Base-by-base conservation (phyloP, 2,888 invertebrate species). In the Amblyjoppa proteus region DNA sequence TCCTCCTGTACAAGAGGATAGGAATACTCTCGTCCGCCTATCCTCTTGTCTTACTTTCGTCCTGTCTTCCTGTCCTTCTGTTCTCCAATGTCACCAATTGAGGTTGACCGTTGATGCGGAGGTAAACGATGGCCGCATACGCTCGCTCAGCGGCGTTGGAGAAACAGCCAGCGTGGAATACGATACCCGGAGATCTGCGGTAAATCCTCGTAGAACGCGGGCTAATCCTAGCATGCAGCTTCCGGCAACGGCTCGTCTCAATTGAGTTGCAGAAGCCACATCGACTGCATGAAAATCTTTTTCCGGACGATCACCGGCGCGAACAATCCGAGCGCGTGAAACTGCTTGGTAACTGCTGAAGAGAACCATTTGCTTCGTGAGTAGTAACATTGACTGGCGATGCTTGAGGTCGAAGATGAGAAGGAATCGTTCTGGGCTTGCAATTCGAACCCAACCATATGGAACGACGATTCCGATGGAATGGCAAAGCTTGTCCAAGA, bases 261-360 rank as follows among this genome's bases (percentile, higher is more conserved):
- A 11, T 68, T 81, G 0, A 49, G 51, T 11, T 74, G 73, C 5
- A 66, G 20, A 0, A 83, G 31, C 85, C 87, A 87, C 7, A 87
- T n/a, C 34, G 82, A 82, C 49, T 87, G 87, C 71, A 88, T 79
- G 5, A 86, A 34, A 20, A 87, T 82, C n/a, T 88, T 87, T 0
- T 81, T 84, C 1, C 25, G 41, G 0, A 88, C 49, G 2, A 73
- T 78, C 25, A 84, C 58, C 2, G 84, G 85, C 4, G 86, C 13
- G 16, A 70, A 31, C 49, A 28, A 49, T 2, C 51, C 69, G 49
- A 70, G 69, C 13, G 49, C 86, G 45, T 88, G 86, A 38, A 85
- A 87, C 0, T 86, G 25, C 25, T 71, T 61, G 1, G 78, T 61
- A 4, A 81, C 20, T 73, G n/a, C 53, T 13, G 16, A 79, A 80